phyloP scores from a whole-genome alignment of 2,888 invertebrate species.

The Gordius sp. region DNA sequence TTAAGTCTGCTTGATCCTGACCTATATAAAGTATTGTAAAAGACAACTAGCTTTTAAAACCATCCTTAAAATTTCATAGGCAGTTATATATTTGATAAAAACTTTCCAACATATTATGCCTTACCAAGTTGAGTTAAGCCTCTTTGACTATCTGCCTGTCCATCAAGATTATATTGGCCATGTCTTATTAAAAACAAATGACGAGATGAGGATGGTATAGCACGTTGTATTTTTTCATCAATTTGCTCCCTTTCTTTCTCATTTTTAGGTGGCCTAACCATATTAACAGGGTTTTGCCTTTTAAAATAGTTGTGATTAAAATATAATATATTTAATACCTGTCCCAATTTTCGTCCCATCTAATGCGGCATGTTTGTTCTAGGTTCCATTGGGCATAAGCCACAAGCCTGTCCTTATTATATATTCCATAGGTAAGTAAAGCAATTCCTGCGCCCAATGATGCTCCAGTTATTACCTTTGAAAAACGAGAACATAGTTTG shows the following conservation, averaged over 20 bases:
- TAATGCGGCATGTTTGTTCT: conserved; percentile 2
- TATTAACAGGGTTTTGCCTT: background rate
- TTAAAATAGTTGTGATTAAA: background rate
- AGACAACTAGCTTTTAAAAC: background rate
- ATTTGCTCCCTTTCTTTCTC: background rate
- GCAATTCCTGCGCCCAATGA: conserved; percentile 4
- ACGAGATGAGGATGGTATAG: conserved; percentile 33
- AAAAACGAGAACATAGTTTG: conserved; percentile 10
- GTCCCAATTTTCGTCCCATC: conserved; percentile 18
- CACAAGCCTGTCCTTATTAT: background rate
- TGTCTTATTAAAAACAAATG: conserved; percentile 69
- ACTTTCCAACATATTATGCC: too few relatives aligned
- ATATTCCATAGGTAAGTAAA: conserved; percentile 12
- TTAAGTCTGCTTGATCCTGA: conserved; percentile 51
- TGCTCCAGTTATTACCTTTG: background rate
- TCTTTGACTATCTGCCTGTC: conserved; percentile 43
- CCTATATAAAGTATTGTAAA: conserved; percentile 34
- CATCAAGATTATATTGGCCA: conserved; percentile 62
- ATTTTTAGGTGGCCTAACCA: conserved; percentile 3
- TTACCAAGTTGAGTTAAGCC: conserved; percentile 55
- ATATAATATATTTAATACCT: background rate
- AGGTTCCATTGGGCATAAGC: conserved; percentile 1
- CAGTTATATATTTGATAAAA: too few relatives aligned
- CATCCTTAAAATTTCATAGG: too few relatives aligned
- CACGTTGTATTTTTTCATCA: background rate